These are phyloP conservation scores for Neosilurus hyrtlii DNA, from an alignment of 2,797 vertebrate genomes.

Conservation along the genomic window DNA sequence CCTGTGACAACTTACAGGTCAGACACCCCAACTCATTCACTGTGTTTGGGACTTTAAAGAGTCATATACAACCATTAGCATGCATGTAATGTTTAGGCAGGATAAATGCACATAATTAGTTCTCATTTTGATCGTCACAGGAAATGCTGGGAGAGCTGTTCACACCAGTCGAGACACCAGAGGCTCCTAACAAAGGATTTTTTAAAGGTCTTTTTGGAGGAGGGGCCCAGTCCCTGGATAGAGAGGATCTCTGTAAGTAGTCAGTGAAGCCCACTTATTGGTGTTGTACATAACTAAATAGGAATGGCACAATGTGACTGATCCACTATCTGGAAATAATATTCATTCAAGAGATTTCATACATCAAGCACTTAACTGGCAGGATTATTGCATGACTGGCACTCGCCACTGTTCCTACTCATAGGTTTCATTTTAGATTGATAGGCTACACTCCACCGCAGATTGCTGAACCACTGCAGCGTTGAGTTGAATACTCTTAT, in stretches of 20 bases:
- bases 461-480: no score
- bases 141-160: constrained; percentile 98
- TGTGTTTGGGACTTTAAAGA: background rate
- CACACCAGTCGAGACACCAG: constrained; percentile 96
- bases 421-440: no score
- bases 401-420: no score
- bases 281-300: background rate
- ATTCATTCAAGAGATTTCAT: no score
- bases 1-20: constrained; percentile 97
- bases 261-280: background rate
- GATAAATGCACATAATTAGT: background rate
- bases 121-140: constrained; percentile 65
- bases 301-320: no score
- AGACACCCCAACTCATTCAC: constrained; percentile 8
- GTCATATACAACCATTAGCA: background rate
- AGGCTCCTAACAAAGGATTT: constrained; percentile 96
- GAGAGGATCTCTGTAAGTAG: constrained; percentile 96
- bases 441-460: no score
- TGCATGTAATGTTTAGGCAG: background rate
- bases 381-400: no score
- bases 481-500: no score
- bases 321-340: no score
- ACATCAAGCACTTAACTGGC: no score
- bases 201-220: constrained; percentile 98
- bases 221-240: constrained; percentile 92